Conservation (phyloP, 2,113 vertebrate species). For the Rousettus leschenaultii region DNA sequence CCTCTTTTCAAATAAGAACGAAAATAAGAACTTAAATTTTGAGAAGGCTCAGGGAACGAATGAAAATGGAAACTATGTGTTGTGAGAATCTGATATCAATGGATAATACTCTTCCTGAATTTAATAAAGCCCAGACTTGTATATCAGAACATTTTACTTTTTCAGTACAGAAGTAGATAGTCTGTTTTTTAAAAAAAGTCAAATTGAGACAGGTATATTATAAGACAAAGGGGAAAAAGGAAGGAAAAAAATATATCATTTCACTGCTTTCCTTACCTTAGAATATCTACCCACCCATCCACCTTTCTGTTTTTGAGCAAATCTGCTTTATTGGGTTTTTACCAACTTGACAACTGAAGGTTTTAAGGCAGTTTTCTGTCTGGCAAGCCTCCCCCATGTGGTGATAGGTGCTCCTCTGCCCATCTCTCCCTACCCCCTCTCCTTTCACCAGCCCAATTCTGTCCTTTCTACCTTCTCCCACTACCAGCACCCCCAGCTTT, state of each 20-base stretch:
- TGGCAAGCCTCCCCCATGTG: neutral
- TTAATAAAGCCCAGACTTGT: neutral
- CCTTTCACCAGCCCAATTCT: neutral
- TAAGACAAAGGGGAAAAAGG: neutral
- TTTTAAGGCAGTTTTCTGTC: neutral
- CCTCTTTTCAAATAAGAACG: neutral
- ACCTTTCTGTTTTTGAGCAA: neutral
- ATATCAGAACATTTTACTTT: neutral
- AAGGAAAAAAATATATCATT: neutral
- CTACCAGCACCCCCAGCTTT: neutral
- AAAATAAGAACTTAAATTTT: neutral
- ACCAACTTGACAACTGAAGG: neutral
- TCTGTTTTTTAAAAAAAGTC: conserved; percentile 8
- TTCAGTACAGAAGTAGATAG: neutral
- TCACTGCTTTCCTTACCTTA: neutral
- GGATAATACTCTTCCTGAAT: neutral
- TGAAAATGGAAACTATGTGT: neutral
- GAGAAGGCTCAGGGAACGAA: neutral
- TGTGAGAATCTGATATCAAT: neutral
- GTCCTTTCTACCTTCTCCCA: neutral
- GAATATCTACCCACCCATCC: neutral
- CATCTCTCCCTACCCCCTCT: too few species aligned
- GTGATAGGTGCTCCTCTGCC: accelerated
- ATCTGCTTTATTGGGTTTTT: neutral
- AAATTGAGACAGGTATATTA: neutral